phyloP scores from a whole-genome alignment of 2,888 invertebrate species.

The Xanthia icteritia region DNA sequence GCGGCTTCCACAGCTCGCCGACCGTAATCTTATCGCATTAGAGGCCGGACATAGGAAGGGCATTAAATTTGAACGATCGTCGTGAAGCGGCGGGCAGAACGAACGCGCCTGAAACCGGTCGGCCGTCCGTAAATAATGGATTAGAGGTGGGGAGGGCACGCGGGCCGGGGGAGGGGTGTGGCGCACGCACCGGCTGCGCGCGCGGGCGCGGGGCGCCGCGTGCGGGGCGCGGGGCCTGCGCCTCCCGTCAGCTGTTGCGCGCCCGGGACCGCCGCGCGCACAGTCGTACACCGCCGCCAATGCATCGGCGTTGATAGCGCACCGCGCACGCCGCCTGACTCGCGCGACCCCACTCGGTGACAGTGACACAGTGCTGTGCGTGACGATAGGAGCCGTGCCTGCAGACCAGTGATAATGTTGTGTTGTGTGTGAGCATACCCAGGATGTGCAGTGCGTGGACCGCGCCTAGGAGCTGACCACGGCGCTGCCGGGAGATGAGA shows the following conservation, averaged over 20 bases:
- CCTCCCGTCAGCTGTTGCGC: slow-evolving; percentile 91
- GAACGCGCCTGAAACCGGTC: slow-evolving; percentile 90
- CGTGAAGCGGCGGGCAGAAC: slow-evolving; percentile 85
- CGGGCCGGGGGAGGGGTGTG: slow-evolving; percentile 78
- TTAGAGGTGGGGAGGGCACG: slow-evolving; percentile 86
- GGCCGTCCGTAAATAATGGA: slow-evolving; percentile 90
- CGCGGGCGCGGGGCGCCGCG: slow-evolving; percentile 76
- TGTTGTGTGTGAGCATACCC: slow-evolving; percentile 81
- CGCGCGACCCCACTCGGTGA: slow-evolving; percentile 69
- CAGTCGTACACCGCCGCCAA: slow-evolving; percentile 82
- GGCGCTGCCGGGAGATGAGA: slow-evolving; percentile 84
- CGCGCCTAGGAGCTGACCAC: slow-evolving; percentile 86
- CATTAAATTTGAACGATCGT: slow-evolving; percentile 89
- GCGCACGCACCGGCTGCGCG: slow-evolving; percentile 87
- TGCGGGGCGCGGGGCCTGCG: slow-evolving; percentile 81
- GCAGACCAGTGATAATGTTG: slow-evolving; percentile 70
- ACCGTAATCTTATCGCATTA: slow-evolving; percentile 88
- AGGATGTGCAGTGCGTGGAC: slow-evolving; percentile 82
- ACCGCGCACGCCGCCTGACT: slow-evolving; percentile 84
- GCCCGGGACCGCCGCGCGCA: slow-evolving; percentile 86
- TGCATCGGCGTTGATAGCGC: slow-evolving; percentile 88
- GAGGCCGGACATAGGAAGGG: slow-evolving; percentile 90
- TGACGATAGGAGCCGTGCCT: slow-evolving; percentile 72
- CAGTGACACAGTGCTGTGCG: slow-evolving; percentile 82
- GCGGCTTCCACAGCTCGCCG: slow-evolving; percentile 72